Evolutionary conservation across 35 echinoderm and acorn worm species (phyloP).

Genomic region (Chiridota heheva): DNA sequence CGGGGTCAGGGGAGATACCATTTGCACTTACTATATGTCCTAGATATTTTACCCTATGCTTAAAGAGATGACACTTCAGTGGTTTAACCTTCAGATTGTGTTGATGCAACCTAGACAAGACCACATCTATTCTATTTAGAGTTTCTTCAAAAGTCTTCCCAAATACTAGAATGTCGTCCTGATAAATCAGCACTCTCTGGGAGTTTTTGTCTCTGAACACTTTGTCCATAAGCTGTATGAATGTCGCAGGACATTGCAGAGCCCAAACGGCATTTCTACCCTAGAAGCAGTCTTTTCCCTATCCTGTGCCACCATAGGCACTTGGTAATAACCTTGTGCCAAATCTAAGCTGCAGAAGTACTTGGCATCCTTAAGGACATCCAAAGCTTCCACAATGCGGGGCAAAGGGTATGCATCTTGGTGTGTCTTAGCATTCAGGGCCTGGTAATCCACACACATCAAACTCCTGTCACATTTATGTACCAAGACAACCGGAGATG

Average conservation of each 20-base stretch:
- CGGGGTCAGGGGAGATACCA: constrained; percentile 58
- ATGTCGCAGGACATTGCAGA: constrained; percentile 65
- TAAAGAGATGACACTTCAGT: constrained; percentile 45
- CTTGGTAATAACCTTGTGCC: not conserved
- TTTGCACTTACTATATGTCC: constrained; percentile 25
- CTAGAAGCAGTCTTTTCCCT: not conserved
- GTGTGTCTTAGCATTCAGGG: constrained; percentile 21
- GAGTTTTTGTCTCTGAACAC: constrained; percentile 53
- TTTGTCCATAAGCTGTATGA: constrained; percentile 54
- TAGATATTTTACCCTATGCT: constrained; percentile 16
- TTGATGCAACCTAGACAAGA: constrained; percentile 4
- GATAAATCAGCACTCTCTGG: constrained; percentile 26
- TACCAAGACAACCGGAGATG: constrained; percentile 27
- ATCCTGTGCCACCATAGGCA: not conserved
- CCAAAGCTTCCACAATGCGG: not conserved
- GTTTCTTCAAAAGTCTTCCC: constrained; percentile 46
- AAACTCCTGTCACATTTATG: constrained; percentile 30
- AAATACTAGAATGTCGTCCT: constrained; percentile 65
- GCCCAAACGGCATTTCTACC: constrained; percentile 51
- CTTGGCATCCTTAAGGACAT: not conserved
- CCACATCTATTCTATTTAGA: constrained; percentile 36
- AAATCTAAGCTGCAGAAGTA: not conserved
- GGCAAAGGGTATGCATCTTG: too few relatives aligned
- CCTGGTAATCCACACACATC: constrained; percentile 35
- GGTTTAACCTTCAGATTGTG: constrained; percentile 51